phyloP scores from a whole-genome alignment of 2,888 invertebrate species.

The Drosophila neonasuta region DNA sequence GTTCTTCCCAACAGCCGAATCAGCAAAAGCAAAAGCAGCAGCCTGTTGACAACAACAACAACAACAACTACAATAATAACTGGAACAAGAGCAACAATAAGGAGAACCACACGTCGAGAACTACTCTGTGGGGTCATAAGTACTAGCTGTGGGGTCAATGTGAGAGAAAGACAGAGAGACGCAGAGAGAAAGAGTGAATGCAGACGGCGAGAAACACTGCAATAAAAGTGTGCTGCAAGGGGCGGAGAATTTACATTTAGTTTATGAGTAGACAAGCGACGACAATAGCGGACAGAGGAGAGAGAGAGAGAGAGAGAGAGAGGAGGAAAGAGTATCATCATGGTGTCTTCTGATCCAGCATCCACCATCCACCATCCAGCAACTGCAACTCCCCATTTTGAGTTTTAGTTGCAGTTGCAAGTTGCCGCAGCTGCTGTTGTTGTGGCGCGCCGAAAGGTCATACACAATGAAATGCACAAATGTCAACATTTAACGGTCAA shows the following conservation, averaged over 20 bases:
- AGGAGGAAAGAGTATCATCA: constrained; percentile 4
- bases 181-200: constrained; percentile 14
- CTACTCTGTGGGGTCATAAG: constrained; percentile 49
- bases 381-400: constrained; percentile 6
- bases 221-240: constrained; percentile 65
- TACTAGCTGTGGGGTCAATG: constrained; percentile 34
- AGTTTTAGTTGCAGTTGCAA: constrained; percentile 22
- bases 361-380: constrained; percentile 16
- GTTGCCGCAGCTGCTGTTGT: constrained; percentile 50
- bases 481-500: constrained; percentile 77
- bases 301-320: constrained; percentile 15
- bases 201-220: constrained; percentile 66
- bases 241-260: constrained; percentile 72
- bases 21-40: constrained; percentile 50
- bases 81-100: constrained; percentile 54
- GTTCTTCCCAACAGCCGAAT: constrained; percentile 50
- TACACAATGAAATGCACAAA: constrained; percentile 76
- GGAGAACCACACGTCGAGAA: constrained; percentile 64
- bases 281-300: constrained; percentile 58
- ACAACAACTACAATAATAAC: constrained; percentile 40
- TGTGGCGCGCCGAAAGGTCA: constrained; percentile 70
- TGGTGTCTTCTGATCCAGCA: constrained; percentile 29
- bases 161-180: neutral
- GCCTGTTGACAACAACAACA: constrained; percentile 63
- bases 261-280: constrained; percentile 77